Conservation (phyloP, 2,797 vertebrate genomes). For the Tympanoctomys barrerae region DNA sequence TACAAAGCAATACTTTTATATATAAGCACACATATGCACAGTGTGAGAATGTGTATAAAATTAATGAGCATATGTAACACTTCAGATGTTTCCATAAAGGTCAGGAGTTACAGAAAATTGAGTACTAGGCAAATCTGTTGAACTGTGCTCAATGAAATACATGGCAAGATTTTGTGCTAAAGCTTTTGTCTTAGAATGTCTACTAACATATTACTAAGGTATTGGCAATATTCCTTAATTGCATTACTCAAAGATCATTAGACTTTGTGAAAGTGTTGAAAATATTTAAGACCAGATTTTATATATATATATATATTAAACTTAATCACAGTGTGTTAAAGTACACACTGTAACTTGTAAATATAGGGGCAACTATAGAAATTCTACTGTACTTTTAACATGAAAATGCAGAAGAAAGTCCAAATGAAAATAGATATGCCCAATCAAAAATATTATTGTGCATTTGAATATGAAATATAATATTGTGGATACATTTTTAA, state of each 20-base stretch:
- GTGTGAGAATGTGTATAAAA: not conserved
- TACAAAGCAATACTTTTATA: not conserved
- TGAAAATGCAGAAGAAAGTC: not conserved
- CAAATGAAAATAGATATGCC: not conserved
- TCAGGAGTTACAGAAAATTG: not conserved
- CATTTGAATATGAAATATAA: not conserved
- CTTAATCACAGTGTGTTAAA: not conserved
- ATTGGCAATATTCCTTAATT: not conserved
- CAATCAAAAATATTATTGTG: not conserved
- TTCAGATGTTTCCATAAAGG: not conserved
- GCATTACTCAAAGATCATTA: not conserved
- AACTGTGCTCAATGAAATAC: not conserved
- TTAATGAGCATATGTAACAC: not conserved
- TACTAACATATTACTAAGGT: not conserved
- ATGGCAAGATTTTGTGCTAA: not conserved
- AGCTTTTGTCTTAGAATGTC: not conserved
- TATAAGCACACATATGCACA: not conserved
- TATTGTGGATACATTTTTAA: not conserved
- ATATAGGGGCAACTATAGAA: not conserved
- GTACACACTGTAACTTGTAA: not conserved
- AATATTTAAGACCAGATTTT: constrained; percentile 7
- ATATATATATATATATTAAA: not conserved
- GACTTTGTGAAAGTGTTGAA: not conserved
- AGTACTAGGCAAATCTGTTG: not conserved
- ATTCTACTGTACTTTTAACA: constrained; percentile 19